These are phyloP conservation scores for Diplosoma virens DNA, from an alignment of 23 tunicate species.

Conservation along the genomic window DNA sequence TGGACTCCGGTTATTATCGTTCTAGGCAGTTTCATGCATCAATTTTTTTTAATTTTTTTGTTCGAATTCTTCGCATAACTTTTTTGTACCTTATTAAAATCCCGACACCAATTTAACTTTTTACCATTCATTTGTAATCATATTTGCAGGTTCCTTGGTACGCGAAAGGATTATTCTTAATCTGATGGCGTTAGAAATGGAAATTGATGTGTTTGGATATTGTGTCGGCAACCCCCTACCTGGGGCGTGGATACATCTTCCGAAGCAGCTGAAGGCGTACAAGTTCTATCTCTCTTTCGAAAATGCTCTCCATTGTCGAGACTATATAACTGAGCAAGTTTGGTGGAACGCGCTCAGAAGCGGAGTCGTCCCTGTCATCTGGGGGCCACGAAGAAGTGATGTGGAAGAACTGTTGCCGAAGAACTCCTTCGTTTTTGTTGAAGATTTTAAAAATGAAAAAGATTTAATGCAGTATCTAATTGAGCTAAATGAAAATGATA, in stretches of 20 bases:
- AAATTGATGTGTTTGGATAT: conserved; percentile 4
- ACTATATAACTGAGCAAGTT: conserved; percentile 1
- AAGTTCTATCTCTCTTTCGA: conserved; percentile 13
- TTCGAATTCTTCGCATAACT: too few species aligned
- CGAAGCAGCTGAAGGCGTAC: not conserved
- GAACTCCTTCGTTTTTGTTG: not conserved
- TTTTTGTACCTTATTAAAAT: too few species aligned
- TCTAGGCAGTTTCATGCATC: too few species aligned
- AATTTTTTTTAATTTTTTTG: too few species aligned
- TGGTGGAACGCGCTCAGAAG: not conserved
- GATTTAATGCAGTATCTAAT: not conserved
- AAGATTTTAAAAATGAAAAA: not conserved
- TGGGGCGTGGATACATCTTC: not conserved
- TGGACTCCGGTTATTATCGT: too few species aligned
- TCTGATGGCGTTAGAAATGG: not conserved
- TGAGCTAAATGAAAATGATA: not conserved
- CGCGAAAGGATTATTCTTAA: not conserved
- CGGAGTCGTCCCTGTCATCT: conserved; percentile 12
- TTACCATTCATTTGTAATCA: too few species aligned
- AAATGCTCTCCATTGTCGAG: conserved; percentile 13
- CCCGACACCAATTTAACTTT: too few species aligned
- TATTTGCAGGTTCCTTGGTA: too few species aligned
- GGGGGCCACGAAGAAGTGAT: conserved; percentile 4
- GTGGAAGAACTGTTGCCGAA: not conserved
- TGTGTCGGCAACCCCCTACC: not conserved